Evolutionary conservation across 2,113 vertebrate genomes (phyloP), one percentile per base, ranked within the genome.

Genomic region (Callipepla californica): DNA sequence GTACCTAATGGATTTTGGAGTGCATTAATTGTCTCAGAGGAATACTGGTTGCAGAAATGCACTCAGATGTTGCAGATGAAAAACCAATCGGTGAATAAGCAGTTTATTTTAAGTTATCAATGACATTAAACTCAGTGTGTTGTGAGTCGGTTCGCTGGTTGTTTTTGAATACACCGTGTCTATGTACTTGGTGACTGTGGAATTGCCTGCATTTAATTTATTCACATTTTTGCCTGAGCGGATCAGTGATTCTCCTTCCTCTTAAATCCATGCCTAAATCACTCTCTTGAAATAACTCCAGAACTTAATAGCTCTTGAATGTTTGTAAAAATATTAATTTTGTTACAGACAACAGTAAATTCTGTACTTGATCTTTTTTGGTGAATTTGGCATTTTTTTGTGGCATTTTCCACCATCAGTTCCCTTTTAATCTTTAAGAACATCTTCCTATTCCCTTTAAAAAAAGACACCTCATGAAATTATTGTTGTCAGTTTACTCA

Each of bases 11-110:
- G 10, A 4, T 19, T 78, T 94, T 80, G 30, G 10, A 68, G 6
- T 30, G 7, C 2, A 0, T 7, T 75, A 32, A 38, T 59, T 1
- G 1, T 62, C 26, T 66, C 50, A 58, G 6, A 79, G 44, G 14
- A 87, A 19, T 48, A 22, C 3, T 66, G 57, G 2, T 7, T 66
- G 21, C 42, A 57, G 32, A 45, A 83, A 58, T 73, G 38, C 47
- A 38, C 30, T 62, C 19, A 59, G 45, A 1, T 66, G 8, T 87
- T 94, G 73, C 28, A 57, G 13, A 40, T 40, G 12, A 38, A 85
- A 80, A 73, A 57, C 13, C 3, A 1, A 50, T 32, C 40, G 9
- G 11, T 21, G 59, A 57, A 17, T 47, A 55, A 48, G 10, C 32
- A 65, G 13, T 32, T 59, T 45, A 42, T 84, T 88, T 87, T 44